Base-by-base conservation (phyloP, 2,888 invertebrate species). In the Pasiphila rectangulata region DNA sequence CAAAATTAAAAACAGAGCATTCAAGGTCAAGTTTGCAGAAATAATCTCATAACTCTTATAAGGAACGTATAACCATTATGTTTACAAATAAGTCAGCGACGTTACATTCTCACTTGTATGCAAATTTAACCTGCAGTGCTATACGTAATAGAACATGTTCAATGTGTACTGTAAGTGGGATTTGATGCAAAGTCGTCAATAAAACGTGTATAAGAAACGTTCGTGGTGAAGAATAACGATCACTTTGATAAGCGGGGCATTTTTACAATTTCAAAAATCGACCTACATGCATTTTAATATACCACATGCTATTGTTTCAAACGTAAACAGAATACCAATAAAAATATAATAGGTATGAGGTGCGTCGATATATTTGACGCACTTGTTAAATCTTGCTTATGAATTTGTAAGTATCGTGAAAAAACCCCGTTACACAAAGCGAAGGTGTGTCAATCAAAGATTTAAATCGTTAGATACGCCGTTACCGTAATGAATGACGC, bases 101-200 rank as follows among this genome's bases (percentile, higher is more conserved):
- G 54, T 55, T 56, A 62, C 44, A 49, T 48, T 46, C 44, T 59
- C 44, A 40, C 46, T 41, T 44, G 48, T 45, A 61, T 62, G 57
- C 56, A 63, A 64, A 64, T 63, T 46, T 40, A 17, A 41, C 36
- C 43, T 36, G 49, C 41, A 54, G 57, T 57, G 57, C 52, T 40
- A 39, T 30, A 51, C 51, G 32, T 32, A 58, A 61, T 55, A 61
- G 13, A 71, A 72, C 60, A 72, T 67, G 79, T 83, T 78, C 63
- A 80, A 83, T 80, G 83, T 84, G 84, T 85, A 81, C 79, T 83
- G 83, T 79, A 80, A 74, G 79, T 84, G 74, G 73, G 64, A 78
- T 72, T 80, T 80, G 77, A 79, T 79, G 76, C 73, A 70, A 68
- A 66, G 69, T 75, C 59, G 59, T 70, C 61, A 63, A 70, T 57